phyloP scores from a whole-genome alignment of 2,888 invertebrate species.

The Andrena dorsata region DNA sequence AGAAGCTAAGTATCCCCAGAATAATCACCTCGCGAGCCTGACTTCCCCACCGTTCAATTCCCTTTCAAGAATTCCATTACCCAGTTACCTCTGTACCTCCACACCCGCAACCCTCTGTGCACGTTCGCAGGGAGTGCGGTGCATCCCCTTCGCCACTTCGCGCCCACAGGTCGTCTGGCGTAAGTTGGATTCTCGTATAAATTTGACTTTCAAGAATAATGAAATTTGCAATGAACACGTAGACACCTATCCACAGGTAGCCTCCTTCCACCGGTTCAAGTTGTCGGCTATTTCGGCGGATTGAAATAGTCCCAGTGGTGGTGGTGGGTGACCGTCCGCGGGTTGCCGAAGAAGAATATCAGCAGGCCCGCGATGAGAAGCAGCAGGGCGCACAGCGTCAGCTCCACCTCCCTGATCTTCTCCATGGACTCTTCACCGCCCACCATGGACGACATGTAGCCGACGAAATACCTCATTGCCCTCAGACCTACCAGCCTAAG shows the following conservation, averaged over 20 bases:
- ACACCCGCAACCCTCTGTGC: too few relatives aligned
- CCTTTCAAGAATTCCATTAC: too few relatives aligned
- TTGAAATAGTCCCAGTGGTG: slow-evolving; percentile 96
- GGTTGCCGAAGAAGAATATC: slow-evolving; percentile 90
- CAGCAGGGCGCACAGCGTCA: slow-evolving; percentile 92
- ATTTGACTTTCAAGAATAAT: neutral
- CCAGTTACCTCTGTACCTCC: too few relatives aligned
- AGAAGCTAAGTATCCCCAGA: too few relatives aligned
- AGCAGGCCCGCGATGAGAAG: slow-evolving; percentile 92
- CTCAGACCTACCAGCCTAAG: slow-evolving; percentile 89
- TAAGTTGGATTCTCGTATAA: too few relatives aligned
- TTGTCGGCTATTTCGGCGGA: slow-evolving; percentile 87
- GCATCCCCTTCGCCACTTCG: too few relatives aligned
- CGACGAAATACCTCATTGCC: slow-evolving; percentile 89
- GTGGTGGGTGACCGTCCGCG: slow-evolving; percentile 90
- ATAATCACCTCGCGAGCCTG: too few relatives aligned
- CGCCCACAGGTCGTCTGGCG: too few relatives aligned
- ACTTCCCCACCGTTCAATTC: too few relatives aligned
- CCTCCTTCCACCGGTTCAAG: neutral
- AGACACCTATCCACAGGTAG: neutral
- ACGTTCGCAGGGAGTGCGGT: too few relatives aligned
- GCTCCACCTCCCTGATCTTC: slow-evolving; percentile 90
- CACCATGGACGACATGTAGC: slow-evolving; percentile 88
- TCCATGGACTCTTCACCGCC: slow-evolving; percentile 87
- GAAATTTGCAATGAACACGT: neutral